Evolutionary conservation across 2,888 invertebrate genomes (phyloP).

Genomic region (Erebia ligea): DNA sequence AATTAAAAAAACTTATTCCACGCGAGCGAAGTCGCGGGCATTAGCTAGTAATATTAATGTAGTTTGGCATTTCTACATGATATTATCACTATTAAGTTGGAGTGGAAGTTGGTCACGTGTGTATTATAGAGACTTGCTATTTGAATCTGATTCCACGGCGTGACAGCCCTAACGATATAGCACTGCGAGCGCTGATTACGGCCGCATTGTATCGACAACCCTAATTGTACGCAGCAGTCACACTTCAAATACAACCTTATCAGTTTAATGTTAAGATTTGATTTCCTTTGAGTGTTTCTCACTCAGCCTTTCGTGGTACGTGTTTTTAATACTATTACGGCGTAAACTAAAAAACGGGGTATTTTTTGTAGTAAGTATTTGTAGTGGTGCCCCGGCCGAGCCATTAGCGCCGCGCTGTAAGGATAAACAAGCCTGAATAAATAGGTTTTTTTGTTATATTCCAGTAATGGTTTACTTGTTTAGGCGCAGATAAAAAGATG

Average conservation of each 20-base stretch:
- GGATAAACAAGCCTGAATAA: constrained; percentile 2
- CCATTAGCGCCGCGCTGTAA: not conserved
- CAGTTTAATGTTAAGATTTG: not conserved
- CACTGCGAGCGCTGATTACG: constrained; percentile 2
- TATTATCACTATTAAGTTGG: not conserved
- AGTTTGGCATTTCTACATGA: not conserved
- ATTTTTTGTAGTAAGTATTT: not conserved
- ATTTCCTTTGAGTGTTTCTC: not conserved
- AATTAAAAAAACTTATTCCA: too few relatives aligned
- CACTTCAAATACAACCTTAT: not conserved
- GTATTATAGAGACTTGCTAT: not conserved
- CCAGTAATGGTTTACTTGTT: not conserved
- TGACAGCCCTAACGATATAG: not conserved
- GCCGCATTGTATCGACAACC: constrained; percentile 1
- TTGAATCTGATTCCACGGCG: not conserved
- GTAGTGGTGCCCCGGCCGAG: not conserved
- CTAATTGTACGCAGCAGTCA: not conserved
- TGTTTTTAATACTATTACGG: not conserved
- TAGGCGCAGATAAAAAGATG: not conserved
- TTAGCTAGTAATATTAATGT: too few relatives aligned
- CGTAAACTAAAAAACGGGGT: not conserved
- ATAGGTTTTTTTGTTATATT: not conserved
- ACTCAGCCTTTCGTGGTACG: not conserved
- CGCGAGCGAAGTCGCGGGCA: too few relatives aligned
- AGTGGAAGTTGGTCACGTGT: not conserved